Evolutionary conservation across 2,888 invertebrate genomes (phyloP).

Genomic region (Pterostichus niger): DNA sequence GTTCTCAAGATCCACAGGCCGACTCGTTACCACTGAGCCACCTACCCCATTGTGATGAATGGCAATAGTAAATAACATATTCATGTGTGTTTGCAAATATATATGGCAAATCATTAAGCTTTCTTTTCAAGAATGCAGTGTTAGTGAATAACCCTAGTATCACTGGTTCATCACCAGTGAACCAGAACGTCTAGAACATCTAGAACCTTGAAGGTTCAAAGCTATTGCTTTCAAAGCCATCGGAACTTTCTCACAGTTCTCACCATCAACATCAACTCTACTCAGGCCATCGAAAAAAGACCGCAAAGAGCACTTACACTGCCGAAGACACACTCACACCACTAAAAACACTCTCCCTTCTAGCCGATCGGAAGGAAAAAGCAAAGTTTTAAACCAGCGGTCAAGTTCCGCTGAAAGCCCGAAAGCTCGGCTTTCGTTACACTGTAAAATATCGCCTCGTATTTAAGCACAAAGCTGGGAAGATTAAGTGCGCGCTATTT

Average conservation of each 20-base stretch:
- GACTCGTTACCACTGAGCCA: no score
- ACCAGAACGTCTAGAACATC: not conserved
- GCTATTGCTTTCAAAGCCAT: conserved; percentile 18
- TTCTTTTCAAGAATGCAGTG: no score
- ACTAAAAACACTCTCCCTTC: conserved; percentile 9
- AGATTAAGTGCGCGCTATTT: conserved; percentile 62
- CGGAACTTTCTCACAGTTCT: conserved; percentile 10
- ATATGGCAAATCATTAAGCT: no score
- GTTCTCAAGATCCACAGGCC: no score
- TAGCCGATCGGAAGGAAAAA: conserved; percentile 52
- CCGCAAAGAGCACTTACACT: conserved; percentile 22
- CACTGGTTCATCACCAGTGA: not conserved
- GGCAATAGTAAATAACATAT: no score
- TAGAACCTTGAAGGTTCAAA: not conserved
- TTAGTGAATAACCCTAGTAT: no score
- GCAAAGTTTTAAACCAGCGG: conserved; percentile 56
- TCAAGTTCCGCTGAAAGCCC: conserved; percentile 53
- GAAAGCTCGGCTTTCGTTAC: conserved; percentile 66
- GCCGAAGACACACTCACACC: conserved; percentile 16
- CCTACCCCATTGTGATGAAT: no score
- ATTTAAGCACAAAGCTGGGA: conserved; percentile 61
- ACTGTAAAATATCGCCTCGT: conserved; percentile 66
- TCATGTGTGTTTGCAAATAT: no score
- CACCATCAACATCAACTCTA: conserved; percentile 19
- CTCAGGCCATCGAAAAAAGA: not conserved